These are phyloP conservation scores for Ictalurus punctatus DNA, from an alignment of 2,113 vertebrate species.

Conservation along the genomic window DNA sequence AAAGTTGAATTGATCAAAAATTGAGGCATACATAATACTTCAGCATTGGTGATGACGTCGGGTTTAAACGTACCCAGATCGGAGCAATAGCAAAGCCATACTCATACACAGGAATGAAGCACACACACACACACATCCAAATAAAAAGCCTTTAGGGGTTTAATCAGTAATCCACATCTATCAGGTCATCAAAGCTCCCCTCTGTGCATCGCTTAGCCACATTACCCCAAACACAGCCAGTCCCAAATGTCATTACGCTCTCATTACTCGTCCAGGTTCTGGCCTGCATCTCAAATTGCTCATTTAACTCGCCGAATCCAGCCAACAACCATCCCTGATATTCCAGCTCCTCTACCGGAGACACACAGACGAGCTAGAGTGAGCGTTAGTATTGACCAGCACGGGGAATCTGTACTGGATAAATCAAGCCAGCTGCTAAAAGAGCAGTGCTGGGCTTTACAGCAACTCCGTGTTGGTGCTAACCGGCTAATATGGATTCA, in stretches of 20 bases:
- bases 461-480: background rate
- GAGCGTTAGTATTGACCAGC: conserved; percentile 48
- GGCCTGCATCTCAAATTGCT: conserved; percentile 73
- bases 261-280: conserved; percentile 73
- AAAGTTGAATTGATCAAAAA: background rate
- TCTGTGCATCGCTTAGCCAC: conserved; percentile 72
- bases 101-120: background rate
- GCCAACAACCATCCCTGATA: conserved; percentile 59
- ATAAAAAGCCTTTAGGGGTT: conserved; percentile 74
- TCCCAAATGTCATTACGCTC: conserved; percentile 77
- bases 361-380: conserved; percentile 53
- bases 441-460: conserved; percentile 37
- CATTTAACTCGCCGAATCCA: conserved; percentile 69
- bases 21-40: background rate
- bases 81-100: conserved; percentile 69
- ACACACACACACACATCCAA: conserved; percentile 10
- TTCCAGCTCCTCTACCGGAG: conserved; percentile 49
- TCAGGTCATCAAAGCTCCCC: conserved; percentile 71
- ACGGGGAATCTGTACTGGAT: conserved; percentile 30
- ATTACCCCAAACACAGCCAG: conserved; percentile 73
- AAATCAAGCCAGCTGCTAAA: conserved; percentile 55
- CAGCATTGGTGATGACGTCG: background rate
- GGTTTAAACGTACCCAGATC: conserved; percentile 56
- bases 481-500: conserved; percentile 13
- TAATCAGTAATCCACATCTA: conserved; percentile 69